Evolutionary conservation across 2,797 vertebrate genomes (phyloP).

Genomic region (Silurus aristotelis): DNA sequence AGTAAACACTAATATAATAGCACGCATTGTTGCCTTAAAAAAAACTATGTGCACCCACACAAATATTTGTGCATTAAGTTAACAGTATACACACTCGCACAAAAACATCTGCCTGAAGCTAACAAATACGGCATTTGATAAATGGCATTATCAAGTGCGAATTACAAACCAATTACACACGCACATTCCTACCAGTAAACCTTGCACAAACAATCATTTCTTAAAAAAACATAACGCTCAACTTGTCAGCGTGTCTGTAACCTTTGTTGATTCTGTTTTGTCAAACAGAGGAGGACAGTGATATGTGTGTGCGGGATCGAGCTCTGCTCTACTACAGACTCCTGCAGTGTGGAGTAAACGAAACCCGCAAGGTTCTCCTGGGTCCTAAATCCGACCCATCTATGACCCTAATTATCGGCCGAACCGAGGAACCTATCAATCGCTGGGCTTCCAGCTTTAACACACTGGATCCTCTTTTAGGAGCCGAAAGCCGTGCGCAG

Average conservation of each 20-base stretch:
- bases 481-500: constrained; percentile 64
- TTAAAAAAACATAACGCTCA: not conserved
- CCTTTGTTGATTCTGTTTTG: not conserved
- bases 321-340: constrained; percentile 91
- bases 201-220: not conserved
- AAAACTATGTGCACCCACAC: too few relatives aligned
- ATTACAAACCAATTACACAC: too few relatives aligned
- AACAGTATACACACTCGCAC: not conserved
- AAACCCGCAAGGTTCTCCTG: constrained; percentile 77
- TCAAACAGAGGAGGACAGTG: constrained; percentile 85
- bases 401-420: constrained; percentile 83
- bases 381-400: constrained; percentile 88
- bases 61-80: not conserved
- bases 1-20: not conserved
- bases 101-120: not conserved
- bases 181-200: too few relatives aligned
- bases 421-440: constrained; percentile 77
- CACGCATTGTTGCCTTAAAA: not conserved
- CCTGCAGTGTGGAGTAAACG: constrained; percentile 80
- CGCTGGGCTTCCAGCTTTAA: constrained; percentile 86
- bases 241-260: not conserved
- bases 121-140: too few relatives aligned
- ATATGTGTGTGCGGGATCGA: constrained; percentile 89
- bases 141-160: too few relatives aligned
- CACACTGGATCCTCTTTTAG: constrained; percentile 81